Evolutionary conservation across 2,888 invertebrate genomes (phyloP), one percentile per base, ranked within the genome.

Genomic region (Biston stratarius): DNA sequence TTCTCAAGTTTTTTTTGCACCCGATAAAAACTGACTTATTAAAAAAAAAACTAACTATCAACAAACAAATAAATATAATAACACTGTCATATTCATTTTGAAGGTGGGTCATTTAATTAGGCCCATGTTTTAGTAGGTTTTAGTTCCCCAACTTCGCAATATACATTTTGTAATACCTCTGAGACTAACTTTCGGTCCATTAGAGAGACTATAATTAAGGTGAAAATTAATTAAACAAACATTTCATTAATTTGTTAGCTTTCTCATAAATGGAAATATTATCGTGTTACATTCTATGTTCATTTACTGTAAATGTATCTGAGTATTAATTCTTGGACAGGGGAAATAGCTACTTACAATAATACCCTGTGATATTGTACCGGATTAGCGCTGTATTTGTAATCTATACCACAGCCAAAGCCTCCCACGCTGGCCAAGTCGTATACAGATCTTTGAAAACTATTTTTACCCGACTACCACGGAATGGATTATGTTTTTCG

Each of bases 91-190:
- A 14, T 63, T 45, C 57, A 44, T 51, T 63, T 49, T 34, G 34
- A 38, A 64, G 52, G 52, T 53, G 38, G 64, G 57, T 38, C 64
- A 52, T 52, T 52, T 57, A 52, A 58, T 58, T 64, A 64, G 47
- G 38, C 47, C 58, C 38, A 15, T 58, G 64, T 64, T 58, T 52
- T 55, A 56, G 51, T 51, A 51, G 11, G 57, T 64, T 64, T 47
- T 42, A 63, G 61, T 55, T 48, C 56, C 8, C 64, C 63, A 42
- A 63, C 57, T 49, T 8, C 40, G 45, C 15, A 61, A 53, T 44
- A 45, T 45, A 58, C 45, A 52, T 64, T 63, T 57, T 47, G 38
- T 33, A 52, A 52, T 53, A 40, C 58, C 52, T 5, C 11, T 9
- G 58, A 51, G 64, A 47, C 58, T 57, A 34, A 57, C 42, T 64